phyloP scores from a whole-genome alignment of 2,888 invertebrate genomes.

The Brenthis daphne region DNA sequence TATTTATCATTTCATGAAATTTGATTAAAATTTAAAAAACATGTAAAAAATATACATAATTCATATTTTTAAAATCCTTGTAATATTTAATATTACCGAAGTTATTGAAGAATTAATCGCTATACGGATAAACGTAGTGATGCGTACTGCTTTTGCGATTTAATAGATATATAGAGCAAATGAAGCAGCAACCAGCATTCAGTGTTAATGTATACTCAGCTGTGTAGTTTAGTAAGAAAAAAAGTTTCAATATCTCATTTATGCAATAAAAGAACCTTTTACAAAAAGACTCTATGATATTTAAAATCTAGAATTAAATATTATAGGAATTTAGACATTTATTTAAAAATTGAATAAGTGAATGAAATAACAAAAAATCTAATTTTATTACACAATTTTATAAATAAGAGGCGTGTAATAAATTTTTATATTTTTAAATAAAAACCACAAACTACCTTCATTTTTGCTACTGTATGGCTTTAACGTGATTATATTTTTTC shows the following conservation, averaged over 20 bases:
- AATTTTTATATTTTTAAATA: conserved; percentile 34
- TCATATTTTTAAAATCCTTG: too few species aligned
- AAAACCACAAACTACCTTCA: conserved; percentile 59
- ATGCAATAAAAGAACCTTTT: conserved; percentile 1
- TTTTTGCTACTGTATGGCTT: conserved; percentile 69
- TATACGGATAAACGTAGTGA: too few species aligned
- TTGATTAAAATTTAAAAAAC: too few species aligned
- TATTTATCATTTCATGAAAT: too few species aligned
- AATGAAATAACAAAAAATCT: not conserved
- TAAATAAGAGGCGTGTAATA: conserved; percentile 5
- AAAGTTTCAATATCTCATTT: not conserved
- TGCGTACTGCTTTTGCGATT: too few species aligned
- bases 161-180: not conserved
- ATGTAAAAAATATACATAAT: too few species aligned
- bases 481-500: conserved; percentile 72
- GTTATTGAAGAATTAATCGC: too few species aligned
- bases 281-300: not conserved
- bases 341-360: too few species aligned
- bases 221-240: conserved; percentile 12
- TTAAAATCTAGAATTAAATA: too few species aligned
- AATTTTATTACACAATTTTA: not conserved
- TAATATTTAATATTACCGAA: too few species aligned
- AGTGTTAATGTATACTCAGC: conserved; percentile 15
- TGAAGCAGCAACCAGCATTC: not conserved
- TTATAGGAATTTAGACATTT: too few species aligned